These are phyloP conservation scores for Ficedula albicollis DNA, from an alignment of 2,797 vertebrate genomes.

Conservation along the genomic window DNA sequence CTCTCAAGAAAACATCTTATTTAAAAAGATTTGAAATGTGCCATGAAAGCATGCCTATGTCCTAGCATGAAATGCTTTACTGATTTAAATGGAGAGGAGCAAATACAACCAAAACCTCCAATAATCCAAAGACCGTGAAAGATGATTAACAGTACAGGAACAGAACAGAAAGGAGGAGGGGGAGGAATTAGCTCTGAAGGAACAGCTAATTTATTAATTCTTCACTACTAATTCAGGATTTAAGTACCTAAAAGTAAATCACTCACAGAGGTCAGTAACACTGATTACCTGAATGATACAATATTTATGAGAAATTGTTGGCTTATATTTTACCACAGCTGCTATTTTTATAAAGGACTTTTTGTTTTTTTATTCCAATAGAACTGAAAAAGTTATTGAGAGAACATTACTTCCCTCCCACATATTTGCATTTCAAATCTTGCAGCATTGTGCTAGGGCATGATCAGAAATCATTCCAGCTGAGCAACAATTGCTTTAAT, in stretches of 20 bases:
- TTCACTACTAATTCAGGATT: neutral
- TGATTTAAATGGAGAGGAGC: neutral
- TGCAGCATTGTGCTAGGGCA: neutral
- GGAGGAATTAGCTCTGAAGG: neutral
- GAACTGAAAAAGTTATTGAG: neutral
- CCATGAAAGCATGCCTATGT: neutral
- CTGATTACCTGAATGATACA: neutral
- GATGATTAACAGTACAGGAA: neutral
- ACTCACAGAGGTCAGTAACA: neutral
- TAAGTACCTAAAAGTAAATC: neutral
- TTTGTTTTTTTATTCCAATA: neutral
- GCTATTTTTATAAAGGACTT: neutral
- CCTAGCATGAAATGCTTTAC: neutral
- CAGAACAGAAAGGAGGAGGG: neutral
- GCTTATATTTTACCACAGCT: neutral
- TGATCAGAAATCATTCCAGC: slow-evolving; percentile 38
- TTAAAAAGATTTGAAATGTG: neutral
- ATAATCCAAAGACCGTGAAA: neutral
- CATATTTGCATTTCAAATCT: slow-evolving; percentile 40
- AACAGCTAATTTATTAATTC: neutral
- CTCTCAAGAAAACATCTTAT: neutral
- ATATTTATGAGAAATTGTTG: neutral
- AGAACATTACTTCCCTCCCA: neutral
- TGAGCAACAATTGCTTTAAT: slow-evolving; percentile 60
- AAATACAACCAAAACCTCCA: neutral